Evolutionary conservation across 2,113 vertebrate genomes (phyloP).

Genomic region (Larimichthys crocea): DNA sequence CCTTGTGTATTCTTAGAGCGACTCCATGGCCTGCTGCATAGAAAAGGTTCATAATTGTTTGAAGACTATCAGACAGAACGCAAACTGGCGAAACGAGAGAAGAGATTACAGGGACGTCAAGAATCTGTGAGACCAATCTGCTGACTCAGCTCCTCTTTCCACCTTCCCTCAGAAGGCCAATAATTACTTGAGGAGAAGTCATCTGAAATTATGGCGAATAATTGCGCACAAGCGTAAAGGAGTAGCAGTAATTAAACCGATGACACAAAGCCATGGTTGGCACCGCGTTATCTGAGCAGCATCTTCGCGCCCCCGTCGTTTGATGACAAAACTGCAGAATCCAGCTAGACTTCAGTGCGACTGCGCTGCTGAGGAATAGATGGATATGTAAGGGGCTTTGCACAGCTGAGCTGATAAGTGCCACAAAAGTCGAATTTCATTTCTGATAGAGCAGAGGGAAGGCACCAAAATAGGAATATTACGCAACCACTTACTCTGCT

Average conservation of each 20-base stretch:
- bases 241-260: constrained; percentile 42
- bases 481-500: constrained; percentile 5
- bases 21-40: background rate
- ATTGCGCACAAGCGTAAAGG: constrained; percentile 18
- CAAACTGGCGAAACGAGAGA: background rate
- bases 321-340: constrained; percentile 16
- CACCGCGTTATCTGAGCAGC: background rate
- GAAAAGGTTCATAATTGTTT: constrained; percentile 5
- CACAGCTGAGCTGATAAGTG: constrained; percentile 11
- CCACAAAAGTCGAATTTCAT: constrained; percentile 6
- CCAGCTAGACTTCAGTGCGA: constrained; percentile 5
- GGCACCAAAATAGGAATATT: constrained; percentile 4
- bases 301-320: background rate
- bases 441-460: constrained; percentile 2
- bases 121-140: constrained; percentile 39
- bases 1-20: background rate
- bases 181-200: constrained; percentile 39
- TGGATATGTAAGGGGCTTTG: background rate
- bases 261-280: constrained; percentile 41
- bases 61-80: background rate
- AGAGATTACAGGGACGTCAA: constrained; percentile 13
- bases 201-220: constrained; percentile 37
- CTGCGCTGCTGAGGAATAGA: background rate
- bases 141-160: constrained; percentile 43
- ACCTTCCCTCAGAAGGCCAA: constrained; percentile 35